Percentiles rank a stretch among this genome's conserved stretches.
phyloP scores from a whole-genome alignment of 2,797 vertebrate genomes.

The Neoniphon sammara region DNA sequence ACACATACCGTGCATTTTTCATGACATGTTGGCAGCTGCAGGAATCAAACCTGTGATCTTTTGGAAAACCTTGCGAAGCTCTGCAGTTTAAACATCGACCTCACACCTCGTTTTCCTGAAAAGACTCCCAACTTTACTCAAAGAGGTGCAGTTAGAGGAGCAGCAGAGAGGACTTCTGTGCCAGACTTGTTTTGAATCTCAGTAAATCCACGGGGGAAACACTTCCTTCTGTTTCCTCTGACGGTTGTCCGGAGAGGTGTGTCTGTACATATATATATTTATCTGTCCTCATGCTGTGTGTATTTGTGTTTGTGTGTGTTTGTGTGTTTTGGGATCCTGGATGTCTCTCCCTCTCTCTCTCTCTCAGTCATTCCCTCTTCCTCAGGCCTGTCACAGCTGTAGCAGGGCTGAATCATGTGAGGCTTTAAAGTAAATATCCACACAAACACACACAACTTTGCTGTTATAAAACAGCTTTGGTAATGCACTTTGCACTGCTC shows the following conservation, averaged over 20 bases:
- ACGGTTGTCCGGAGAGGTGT: slow-evolving; percentile 25
- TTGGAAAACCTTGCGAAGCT: no score
- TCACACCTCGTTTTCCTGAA: not conserved
- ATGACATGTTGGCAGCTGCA: no score
- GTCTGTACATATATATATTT: slow-evolving; percentile 3
- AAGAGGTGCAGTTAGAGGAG: no score
- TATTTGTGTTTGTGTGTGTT: not conserved
- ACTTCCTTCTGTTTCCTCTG: not conserved
- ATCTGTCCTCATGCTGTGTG: not conserved
- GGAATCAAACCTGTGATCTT: no score
- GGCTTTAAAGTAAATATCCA: not conserved
- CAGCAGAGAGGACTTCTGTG: slow-evolving; percentile 22
- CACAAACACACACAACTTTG: not conserved
- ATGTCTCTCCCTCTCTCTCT: slow-evolving; percentile 8
- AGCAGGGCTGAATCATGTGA: not conserved
- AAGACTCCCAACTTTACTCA: no score
- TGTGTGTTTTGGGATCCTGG: slow-evolving; percentile 11
- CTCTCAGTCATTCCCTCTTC: not conserved
- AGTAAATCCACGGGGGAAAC: slow-evolving; percentile 16
- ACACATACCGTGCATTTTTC: no score
- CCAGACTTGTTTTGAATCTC: slow-evolving; percentile 8
- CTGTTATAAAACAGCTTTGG: no score
- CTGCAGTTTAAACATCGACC: no score
- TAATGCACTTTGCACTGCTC: no score
- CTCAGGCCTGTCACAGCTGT: not conserved